Evolutionary conservation across 92 coral and sea anemone species (phyloP), one percentile per base, ranked within the genome.

Genomic region (Zoanthus gigantus): DNA sequence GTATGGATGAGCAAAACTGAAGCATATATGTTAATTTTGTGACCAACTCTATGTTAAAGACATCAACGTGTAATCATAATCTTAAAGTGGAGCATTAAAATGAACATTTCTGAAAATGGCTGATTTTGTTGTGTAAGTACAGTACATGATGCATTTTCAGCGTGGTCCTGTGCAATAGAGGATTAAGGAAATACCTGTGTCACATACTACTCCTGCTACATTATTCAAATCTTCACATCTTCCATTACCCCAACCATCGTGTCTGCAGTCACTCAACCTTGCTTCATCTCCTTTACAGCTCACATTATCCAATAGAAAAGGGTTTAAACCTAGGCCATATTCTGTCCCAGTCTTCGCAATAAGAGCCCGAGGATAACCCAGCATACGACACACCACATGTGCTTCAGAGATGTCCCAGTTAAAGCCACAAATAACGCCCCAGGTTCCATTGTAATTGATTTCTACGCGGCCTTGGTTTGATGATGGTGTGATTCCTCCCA

Each of bases 301-400:
- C 37, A 75, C 58, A 9, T 46, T 75, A 5, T 4, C 7, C 37
- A 75, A 18, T 7, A 75, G 16, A 2, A 18, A 57, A 9, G 79
- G 79, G 32, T 34, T 58, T 5, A 34, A 75, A 13, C 60, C 79
- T 16, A 1, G 61, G 29, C 79, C 60, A 48, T 15, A 75, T 17
- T 46, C n/a, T 9, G 79, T 34, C 13, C 79, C 79, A 17, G 60
- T 46, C 30, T 45, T 75, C 52, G 76, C 52, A 9, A 72, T 28
- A 18, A 72, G 53, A 46, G 48, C 18, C 18, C 76, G 52, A n/a
- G 50, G n/a, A 46, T 72, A 72, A 42, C 50, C 53, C 76, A 72
- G 42, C 76, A 72, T 72, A 32, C 76, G 76, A 29, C 76, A 72
- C 13, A 72, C 76, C 76, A 72, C 76, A 9, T 72, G n/a, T 3